These are phyloP conservation scores for Phrynosoma blainvillii DNA, from an alignment of 2,113 vertebrate genomes.

Conservation along the genomic window DNA sequence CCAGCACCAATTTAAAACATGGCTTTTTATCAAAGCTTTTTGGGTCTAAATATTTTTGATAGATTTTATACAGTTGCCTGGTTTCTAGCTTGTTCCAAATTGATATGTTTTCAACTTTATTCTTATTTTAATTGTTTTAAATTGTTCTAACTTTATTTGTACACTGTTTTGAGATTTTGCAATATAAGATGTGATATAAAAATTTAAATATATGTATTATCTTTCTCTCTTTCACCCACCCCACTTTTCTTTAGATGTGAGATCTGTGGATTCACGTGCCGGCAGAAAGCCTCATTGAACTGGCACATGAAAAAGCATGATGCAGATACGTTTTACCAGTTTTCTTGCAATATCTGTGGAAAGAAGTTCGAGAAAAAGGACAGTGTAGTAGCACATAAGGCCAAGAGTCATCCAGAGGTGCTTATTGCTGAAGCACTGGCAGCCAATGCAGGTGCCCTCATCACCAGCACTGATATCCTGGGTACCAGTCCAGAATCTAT, in stretches of 20 bases:
- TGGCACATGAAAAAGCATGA: conserved; percentile 99
- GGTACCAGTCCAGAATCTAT: conserved; percentile 79
- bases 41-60: too few species aligned
- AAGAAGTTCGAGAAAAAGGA: conserved; percentile 99
- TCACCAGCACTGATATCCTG: conserved; percentile 90
- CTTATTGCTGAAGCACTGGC: conserved; percentile 96
- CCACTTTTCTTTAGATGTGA: conserved; percentile 83
- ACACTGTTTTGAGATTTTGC: neutral
- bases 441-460: conserved; percentile 92
- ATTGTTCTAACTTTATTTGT: neutral
- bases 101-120: too few species aligned
- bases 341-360: conserved; percentile 97
- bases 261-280: conserved; percentile 98
- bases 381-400: conserved; percentile 97
- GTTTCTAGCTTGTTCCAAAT: too few species aligned
- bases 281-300: conserved; percentile 98
- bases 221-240: neutral
- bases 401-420: conserved; percentile 97
- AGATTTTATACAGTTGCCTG: too few species aligned
- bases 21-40: too few species aligned
- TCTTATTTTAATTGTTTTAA: neutral
- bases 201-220: neutral
- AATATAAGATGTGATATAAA: too few species aligned
- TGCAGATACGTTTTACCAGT: conserved; percentile 96
- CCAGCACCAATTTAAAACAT: too few species aligned